A percentile compares a stretch with the other conserved stretches of the same genome.
Evolutionary conservation across 2,888 invertebrate genomes (phyloP).

Genomic region (Anagyrus pseudococci): DNA sequence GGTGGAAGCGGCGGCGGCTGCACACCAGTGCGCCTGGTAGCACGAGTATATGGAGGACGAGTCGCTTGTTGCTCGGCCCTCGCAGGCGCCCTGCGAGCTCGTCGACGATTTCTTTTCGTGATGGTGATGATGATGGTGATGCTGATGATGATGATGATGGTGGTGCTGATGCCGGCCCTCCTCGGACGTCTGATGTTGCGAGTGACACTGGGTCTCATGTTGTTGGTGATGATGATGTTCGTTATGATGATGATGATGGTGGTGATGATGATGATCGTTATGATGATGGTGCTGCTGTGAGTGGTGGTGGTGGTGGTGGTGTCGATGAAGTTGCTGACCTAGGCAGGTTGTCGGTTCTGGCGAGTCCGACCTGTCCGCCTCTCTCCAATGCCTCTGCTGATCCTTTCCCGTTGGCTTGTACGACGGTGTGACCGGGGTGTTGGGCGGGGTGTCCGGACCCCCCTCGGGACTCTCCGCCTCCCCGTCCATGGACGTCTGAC

Average conservation of each 20-base stretch:
- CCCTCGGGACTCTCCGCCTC: slow-evolving; percentile 57
- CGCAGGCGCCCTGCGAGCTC: slow-evolving; percentile 49
- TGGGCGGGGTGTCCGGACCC: slow-evolving; percentile 60
- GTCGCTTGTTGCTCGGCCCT: slow-evolving; percentile 50
- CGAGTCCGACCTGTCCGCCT: slow-evolving; percentile 47
- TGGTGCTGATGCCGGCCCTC: slow-evolving; percentile 44
- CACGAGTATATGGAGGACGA: slow-evolving; percentile 58
- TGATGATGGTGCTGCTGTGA: slow-evolving; percentile 60
- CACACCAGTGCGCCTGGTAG: slow-evolving; percentile 59
- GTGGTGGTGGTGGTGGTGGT: slow-evolving; percentile 42
- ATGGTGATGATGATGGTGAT: slow-evolving; percentile 57
- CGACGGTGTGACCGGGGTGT: slow-evolving; percentile 59
- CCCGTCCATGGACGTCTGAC: slow-evolving; percentile 61
- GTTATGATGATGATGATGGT: slow-evolving; percentile 60
- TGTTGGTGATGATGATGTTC: slow-evolving; percentile 51
- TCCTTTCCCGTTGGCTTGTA: slow-evolving; percentile 51
- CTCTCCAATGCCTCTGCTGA: slow-evolving; percentile 55
- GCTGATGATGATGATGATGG: slow-evolving; percentile 51
- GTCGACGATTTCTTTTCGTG: slow-evolving; percentile 49
- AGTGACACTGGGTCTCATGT: too few species aligned
- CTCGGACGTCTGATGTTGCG: too few species aligned
- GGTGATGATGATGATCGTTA: slow-evolving; percentile 55
- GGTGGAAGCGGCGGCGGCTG: slow-evolving; percentile 56
- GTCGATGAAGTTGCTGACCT: slow-evolving; percentile 60
- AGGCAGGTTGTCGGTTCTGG: slow-evolving; percentile 49